Evolutionary conservation across 1,140 invertebrate genomes (phyloP).

Genomic region (Odontomachus brunneus): DNA sequence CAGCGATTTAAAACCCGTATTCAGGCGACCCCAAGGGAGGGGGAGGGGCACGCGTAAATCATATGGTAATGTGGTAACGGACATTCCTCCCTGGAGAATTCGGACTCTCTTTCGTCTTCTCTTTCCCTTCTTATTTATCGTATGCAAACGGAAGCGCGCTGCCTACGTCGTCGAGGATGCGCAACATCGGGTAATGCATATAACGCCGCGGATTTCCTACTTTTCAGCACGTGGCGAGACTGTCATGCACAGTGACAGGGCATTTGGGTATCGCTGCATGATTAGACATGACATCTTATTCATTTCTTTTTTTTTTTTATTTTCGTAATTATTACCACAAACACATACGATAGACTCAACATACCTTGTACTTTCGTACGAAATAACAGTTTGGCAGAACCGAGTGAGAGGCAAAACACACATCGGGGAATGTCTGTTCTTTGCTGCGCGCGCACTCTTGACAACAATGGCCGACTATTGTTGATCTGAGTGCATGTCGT

Average conservation of each 20-base stretch:
- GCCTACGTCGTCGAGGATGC: not conserved
- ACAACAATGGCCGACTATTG: too few species aligned
- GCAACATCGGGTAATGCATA: too few species aligned
- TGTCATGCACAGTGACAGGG: not conserved
- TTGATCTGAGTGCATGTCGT: too few species aligned
- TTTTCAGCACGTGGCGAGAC: not conserved
- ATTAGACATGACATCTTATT: not conserved
- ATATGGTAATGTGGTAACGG: constrained; percentile 79
- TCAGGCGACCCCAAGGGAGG: constrained; percentile 56
- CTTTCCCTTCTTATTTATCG: constrained; percentile 4
- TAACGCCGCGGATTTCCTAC: not conserved
- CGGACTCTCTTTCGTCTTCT: constrained; percentile 24
- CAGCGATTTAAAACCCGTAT: constrained; percentile 81
- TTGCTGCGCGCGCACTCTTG: too few species aligned
- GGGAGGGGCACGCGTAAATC: constrained; percentile 79
- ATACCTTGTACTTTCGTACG: too few species aligned
- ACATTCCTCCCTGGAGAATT: constrained; percentile 43
- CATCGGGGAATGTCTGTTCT: too few species aligned
- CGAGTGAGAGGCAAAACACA: too few species aligned
- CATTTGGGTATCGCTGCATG: not conserved
- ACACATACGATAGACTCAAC: too few species aligned
- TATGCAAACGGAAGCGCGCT: constrained; percentile 5
- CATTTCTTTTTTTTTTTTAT: too few species aligned
- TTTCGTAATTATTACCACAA: too few species aligned
- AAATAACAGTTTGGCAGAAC: not conserved